Evolutionary conservation across 2,797 vertebrate species (phyloP).

Genomic region (Spea hammondii): DNA sequence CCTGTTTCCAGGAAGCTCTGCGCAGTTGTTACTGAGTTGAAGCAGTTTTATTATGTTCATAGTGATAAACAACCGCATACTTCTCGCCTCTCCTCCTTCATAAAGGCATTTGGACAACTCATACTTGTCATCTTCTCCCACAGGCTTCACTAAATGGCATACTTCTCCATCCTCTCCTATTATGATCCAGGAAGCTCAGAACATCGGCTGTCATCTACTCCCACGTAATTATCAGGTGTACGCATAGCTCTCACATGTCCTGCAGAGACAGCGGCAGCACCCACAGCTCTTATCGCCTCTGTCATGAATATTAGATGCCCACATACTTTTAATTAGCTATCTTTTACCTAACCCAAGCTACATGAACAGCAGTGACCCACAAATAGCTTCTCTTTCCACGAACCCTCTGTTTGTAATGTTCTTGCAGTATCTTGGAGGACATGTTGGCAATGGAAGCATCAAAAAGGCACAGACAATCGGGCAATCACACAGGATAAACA

Average conservation of each 20-base stretch:
- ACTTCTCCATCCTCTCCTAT: background rate
- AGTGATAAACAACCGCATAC: background rate
- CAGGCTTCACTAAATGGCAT: background rate
- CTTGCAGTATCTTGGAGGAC: background rate
- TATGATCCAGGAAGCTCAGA: background rate
- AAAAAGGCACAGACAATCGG: background rate
- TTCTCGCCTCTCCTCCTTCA: background rate
- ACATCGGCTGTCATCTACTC: constrained; percentile 31
- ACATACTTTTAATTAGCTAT: constrained; percentile 22
- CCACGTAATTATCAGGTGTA: constrained; percentile 20
- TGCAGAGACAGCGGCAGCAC: constrained; percentile 14
- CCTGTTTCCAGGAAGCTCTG: too few relatives aligned
- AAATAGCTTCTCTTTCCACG: background rate
- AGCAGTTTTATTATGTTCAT: too few relatives aligned
- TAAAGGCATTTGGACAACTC: background rate
- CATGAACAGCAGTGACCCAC: constrained; percentile 16
- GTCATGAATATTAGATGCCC: constrained; percentile 36
- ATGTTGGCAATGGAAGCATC: background rate
- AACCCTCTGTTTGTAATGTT: constrained; percentile 12
- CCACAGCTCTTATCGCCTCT: constrained; percentile 13
- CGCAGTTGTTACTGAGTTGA: too few relatives aligned
- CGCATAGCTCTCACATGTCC: background rate
- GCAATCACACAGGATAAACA: background rate
- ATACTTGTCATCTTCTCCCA: constrained; percentile 10
- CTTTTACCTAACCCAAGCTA: constrained; percentile 19